phyloP scores from a whole-genome alignment of 2,888 invertebrate genomes.

The Phrixothrix hirtus region DNA sequence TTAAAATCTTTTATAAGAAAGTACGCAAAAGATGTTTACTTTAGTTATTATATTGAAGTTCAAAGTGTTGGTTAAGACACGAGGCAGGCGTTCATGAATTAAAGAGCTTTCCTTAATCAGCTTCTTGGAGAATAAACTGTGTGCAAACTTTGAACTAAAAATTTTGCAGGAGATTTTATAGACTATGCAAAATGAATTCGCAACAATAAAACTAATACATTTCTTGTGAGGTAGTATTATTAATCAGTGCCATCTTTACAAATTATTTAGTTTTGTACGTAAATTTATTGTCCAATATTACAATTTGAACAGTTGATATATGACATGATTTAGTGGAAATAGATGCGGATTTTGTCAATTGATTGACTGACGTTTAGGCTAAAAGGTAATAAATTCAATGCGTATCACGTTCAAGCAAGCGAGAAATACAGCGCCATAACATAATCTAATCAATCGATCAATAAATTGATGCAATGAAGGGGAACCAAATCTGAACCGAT shows the following conservation, averaged over 20 bases:
- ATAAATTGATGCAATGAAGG: slow-evolving; percentile 24
- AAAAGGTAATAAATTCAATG: slow-evolving; percentile 27
- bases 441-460: slow-evolving; percentile 28
- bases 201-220: slow-evolving; percentile 2
- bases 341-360: slow-evolving; percentile 22
- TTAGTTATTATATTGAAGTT: slow-evolving; percentile 13
- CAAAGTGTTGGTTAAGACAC: slow-evolving; percentile 17
- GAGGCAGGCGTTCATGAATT: slow-evolving; percentile 17
- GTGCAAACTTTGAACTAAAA: slow-evolving; percentile 7
- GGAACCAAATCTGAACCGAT: slow-evolving; percentile 23
- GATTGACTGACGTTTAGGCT: slow-evolving; percentile 25
- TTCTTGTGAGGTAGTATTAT: slow-evolving; percentile 1
- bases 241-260: background rate
- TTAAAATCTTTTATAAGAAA: background rate
- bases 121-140: slow-evolving; percentile 14
- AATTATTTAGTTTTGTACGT: background rate
- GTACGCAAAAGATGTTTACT: slow-evolving; percentile 8
- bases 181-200: slow-evolving; percentile 3
- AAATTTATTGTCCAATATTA: background rate
- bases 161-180: slow-evolving; percentile 10
- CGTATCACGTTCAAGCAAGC: slow-evolving; percentile 24
- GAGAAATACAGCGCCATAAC: slow-evolving; percentile 25
- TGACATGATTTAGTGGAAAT: slow-evolving; percentile 9
- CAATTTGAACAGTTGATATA: background rate
- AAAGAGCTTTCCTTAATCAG: slow-evolving; percentile 17